A percentile compares a stretch with the other conserved stretches of the same genome.
phyloP scores from a whole-genome alignment of 2,113 vertebrate species.

The Tiliqua scincoides region DNA sequence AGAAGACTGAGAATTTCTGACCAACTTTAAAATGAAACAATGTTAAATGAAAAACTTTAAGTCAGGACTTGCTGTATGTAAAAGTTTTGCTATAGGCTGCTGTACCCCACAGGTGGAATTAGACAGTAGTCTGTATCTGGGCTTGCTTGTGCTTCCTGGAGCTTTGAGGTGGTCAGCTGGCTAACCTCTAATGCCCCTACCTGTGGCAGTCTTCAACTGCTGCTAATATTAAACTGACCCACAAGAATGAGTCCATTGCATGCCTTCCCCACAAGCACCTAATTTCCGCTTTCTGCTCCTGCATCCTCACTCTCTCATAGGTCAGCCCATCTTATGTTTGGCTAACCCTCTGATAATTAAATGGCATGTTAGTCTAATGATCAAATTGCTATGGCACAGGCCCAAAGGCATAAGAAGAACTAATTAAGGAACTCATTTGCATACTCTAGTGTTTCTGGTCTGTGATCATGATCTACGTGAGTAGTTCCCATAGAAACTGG shows the following conservation, averaged over 20 bases:
- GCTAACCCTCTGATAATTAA: slow-evolving; percentile 57
- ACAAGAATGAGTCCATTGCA: accelerated
- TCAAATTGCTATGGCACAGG: slow-evolving; percentile 47
- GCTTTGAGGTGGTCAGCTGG: not conserved
- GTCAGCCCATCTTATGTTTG: slow-evolving; percentile 56
- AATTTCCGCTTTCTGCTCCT: not conserved
- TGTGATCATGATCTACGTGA: slow-evolving; percentile 37
- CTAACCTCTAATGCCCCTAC: not conserved
- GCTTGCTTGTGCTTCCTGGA: no score
- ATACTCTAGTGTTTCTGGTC: slow-evolving; percentile 66
- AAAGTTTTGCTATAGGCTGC: not conserved
- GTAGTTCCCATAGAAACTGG: slow-evolving; percentile 76
- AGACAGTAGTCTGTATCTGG: no score
- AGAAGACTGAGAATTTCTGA: no score
- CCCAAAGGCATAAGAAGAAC: slow-evolving; percentile 59
- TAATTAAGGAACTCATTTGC: slow-evolving; percentile 72
- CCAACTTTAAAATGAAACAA: no score
- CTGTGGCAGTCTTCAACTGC: not conserved
- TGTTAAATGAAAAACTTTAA: not conserved
- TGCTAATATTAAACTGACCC: accelerated
- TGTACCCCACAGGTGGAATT: not conserved
- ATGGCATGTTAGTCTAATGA: slow-evolving; percentile 62
- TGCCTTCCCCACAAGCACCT: not conserved
- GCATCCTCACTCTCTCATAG: slow-evolving; percentile 6
- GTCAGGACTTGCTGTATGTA: not conserved